Evolutionary conservation across 2,888 invertebrate genomes (phyloP).

Genomic region (Lithophane socia): DNA sequence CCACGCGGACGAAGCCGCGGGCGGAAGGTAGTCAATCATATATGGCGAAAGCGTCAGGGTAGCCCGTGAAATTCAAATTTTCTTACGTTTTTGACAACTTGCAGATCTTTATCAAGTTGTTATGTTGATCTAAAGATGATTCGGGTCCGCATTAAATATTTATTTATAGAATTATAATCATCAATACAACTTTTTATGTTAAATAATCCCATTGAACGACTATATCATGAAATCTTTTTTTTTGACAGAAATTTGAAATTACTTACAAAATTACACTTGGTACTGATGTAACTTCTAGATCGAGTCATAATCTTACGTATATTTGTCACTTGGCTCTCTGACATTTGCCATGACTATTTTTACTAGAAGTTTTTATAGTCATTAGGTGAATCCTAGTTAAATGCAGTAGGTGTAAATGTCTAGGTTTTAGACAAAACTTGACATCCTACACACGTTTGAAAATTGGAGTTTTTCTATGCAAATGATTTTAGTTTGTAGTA

Average conservation of each 20-base stretch:
- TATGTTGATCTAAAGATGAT: too few species aligned
- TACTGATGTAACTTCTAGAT: background rate
- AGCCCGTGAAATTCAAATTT: too few species aligned
- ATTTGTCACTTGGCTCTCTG: constrained; percentile 17
- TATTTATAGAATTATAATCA: too few species aligned
- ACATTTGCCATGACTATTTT: constrained; percentile 59
- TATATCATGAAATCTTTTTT: too few species aligned
- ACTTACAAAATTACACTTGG: background rate
- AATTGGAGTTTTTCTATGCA: constrained; percentile 35
- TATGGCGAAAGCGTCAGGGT: too few species aligned
- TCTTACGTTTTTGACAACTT: too few species aligned
- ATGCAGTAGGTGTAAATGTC: constrained; percentile 36
- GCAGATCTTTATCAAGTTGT: too few species aligned
- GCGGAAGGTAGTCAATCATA: too few species aligned
- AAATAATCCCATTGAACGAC: too few species aligned
- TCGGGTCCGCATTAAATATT: too few species aligned
- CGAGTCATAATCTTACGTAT: background rate
- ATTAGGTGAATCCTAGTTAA: constrained; percentile 45
- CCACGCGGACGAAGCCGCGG: too few species aligned
- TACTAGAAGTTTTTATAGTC: constrained; percentile 54
- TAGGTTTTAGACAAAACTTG: constrained; percentile 37
- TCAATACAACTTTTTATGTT: too few species aligned
- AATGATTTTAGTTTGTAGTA: constrained; percentile 1
- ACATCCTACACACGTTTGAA: constrained; percentile 19
- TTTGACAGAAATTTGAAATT: background rate